Percentiles rank a stretch among this genome's conserved stretches.
Conservation (phyloP, 2,113 vertebrate species). For the Brachyhypopomus occidentalis region DNA sequence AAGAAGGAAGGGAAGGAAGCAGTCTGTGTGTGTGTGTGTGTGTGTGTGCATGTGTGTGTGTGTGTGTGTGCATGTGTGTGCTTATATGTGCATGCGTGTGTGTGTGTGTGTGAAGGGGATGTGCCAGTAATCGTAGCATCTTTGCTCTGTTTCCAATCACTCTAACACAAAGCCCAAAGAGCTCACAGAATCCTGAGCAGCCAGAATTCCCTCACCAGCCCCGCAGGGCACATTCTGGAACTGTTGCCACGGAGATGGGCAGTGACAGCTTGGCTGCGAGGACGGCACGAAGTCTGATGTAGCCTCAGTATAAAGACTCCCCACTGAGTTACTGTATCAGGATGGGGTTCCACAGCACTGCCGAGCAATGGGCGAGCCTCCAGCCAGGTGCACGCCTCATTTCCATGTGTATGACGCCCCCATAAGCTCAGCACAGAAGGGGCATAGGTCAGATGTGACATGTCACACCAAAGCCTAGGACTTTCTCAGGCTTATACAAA, state of each 20-base stretch:
- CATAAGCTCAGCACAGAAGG: conserved; percentile 52
- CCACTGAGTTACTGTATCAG: not conserved
- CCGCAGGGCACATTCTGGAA: conserved; percentile 64
- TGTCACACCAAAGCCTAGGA: conserved; percentile 2
- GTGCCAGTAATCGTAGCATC: conserved; percentile 60
- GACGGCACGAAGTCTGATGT: conserved; percentile 22
- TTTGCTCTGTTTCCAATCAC: conserved; percentile 58
- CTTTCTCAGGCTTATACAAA: not conserved
- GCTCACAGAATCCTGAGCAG: conserved; percentile 55
- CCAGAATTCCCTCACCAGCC: conserved; percentile 62
- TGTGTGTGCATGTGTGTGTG: conserved; percentile 33
- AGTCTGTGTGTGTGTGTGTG: conserved; percentile 34
- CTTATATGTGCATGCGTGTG: conserved; percentile 34
- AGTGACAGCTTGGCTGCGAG: conserved; percentile 51
- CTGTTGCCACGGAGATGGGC: conserved; percentile 65
- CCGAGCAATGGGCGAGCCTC: conserved; percentile 11
- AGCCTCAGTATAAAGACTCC: conserved; percentile 18
- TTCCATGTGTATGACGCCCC: conserved; percentile 10
- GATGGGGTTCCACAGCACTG: conserved; percentile 45
- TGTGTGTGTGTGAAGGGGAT: conserved; percentile 19
- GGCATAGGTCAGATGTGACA: conserved; percentile 58
- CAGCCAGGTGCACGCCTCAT: conserved; percentile 3
- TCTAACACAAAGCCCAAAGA: conserved; percentile 56
- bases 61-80: conserved; percentile 27
- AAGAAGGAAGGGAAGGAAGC: conserved; percentile 33